Base-by-base conservation (phyloP, 2,888 invertebrate species). In the Seira ritae region DNA sequence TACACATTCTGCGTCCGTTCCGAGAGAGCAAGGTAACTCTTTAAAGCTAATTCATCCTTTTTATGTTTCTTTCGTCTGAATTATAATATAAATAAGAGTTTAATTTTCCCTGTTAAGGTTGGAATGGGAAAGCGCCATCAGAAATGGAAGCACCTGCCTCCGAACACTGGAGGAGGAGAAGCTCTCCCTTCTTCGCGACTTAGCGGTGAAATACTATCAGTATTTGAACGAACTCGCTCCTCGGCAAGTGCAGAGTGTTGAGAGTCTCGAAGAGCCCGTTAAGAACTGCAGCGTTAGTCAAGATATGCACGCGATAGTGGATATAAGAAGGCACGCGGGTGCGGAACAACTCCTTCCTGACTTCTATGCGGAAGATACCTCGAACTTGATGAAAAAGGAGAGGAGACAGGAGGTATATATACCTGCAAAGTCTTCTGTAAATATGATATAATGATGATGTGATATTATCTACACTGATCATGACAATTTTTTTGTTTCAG, bases 311-410 rank as follows among this genome's bases (percentile, higher is more conserved):
- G 93, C 90, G 23, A 91, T 92, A n/a, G 91, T 92, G 10, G 90
- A 95, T 8, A 92, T 94, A 84, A 93, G 94, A 89, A 95, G 94
- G 84, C 93, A 94, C 78, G 93, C 94, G 78, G 94, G 94, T 17
- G 93, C 93, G 10, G 97, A 98, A 90, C 97, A 98, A 91, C 92
- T 97, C 74, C 91, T 98, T 85, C 96, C 98, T 0, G 97, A 98
- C 91, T 97, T 97, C 92, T 98, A 97, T 91, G 97, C 98, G 89
- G 98, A 98, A 90, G 98, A 98, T 91, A 95, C 96, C 87, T 96
- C 96, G 0, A 93, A 97, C 89, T 96, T 96, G 31, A 98, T 98
- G 97, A 97, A 98, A 91, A 93, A 94, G 75, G 97, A 97, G 90
- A 92, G 98, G 84, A 93, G 98, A 89, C 96, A 96, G 92, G 95